phyloP scores from a whole-genome alignment of 2,797 vertebrate genomes.

The Mallotus villosus region DNA sequence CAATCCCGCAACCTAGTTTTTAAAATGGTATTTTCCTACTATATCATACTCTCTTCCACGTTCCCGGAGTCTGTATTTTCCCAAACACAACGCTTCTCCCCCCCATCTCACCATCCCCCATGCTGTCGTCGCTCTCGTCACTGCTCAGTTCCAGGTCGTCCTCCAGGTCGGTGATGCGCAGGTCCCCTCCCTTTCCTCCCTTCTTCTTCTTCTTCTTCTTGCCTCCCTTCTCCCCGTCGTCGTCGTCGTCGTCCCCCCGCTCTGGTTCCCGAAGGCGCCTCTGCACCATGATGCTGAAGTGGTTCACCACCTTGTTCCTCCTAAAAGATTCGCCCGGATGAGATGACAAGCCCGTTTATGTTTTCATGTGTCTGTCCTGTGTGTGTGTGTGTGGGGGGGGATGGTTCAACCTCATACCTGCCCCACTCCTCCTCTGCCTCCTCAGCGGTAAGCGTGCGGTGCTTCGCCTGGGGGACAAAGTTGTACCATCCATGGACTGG shows the following conservation, averaged over 20 bases:
- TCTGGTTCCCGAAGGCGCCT: conserved; percentile 85
- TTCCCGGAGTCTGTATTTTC: no score
- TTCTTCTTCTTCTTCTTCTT: conserved; percentile 79
- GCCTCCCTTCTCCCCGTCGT: conserved; percentile 79
- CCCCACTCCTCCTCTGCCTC: conserved; percentile 95
- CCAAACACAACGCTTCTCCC: not conserved
- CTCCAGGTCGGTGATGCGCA: conserved; percentile 88
- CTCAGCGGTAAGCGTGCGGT: conserved; percentile 88
- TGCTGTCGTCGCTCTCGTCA: conserved; percentile 82
- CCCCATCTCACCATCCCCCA: conserved; percentile 77
- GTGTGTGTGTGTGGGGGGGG: not conserved
- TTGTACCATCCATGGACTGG: conserved; percentile 93
- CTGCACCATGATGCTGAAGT: conserved; percentile 96
- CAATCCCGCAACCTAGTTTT: no score
- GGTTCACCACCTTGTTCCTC: conserved; percentile 92
- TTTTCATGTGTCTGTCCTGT: not conserved
- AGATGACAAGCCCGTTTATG: not conserved
- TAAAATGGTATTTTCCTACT: no score
- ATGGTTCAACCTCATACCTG: conserved; percentile 59
- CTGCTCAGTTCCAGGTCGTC: conserved; percentile 91
- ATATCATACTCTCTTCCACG: no score
- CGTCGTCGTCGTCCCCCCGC: conserved; percentile 77
- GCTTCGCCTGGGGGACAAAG: conserved; percentile 85
- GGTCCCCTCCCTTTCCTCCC: conserved; percentile 74
- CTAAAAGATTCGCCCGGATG: conserved; percentile 55